Evolutionary conservation across 2,113 vertebrate genomes (phyloP).

Genomic region (Agelaius phoeniceus): DNA sequence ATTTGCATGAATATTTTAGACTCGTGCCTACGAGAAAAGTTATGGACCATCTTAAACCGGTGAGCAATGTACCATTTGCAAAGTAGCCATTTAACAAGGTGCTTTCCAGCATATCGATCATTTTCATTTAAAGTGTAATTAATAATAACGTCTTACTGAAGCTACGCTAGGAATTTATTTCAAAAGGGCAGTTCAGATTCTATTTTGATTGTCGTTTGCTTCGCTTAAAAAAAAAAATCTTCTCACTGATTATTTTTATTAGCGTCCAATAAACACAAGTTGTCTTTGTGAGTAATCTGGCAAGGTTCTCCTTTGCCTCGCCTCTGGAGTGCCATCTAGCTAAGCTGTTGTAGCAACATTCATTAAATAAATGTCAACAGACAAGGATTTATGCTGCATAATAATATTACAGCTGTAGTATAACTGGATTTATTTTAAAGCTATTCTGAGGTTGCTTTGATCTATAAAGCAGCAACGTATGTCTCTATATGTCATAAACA

Average conservation of each 20-base stretch:
- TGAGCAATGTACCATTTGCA: constrained; percentile 34
- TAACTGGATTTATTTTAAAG: constrained; percentile 63
- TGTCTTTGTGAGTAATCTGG: constrained; percentile 4
- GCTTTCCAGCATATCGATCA: constrained; percentile 9
- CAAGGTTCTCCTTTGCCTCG: background rate
- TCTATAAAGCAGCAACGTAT: constrained; percentile 41
- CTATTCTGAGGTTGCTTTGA: constrained; percentile 43
- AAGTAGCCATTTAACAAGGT: constrained; percentile 44
- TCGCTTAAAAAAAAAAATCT: background rate
- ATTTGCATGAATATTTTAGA: constrained; percentile 63
- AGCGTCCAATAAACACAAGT: background rate
- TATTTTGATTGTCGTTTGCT: background rate
- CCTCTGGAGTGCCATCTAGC: constrained; percentile 71
- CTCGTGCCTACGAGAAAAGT: constrained; percentile 1
- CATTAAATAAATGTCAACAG: constrained; percentile 60
- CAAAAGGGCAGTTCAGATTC: background rate
- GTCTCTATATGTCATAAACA: constrained; percentile 11
- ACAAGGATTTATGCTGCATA: constrained; percentile 60
- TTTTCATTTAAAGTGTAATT: constrained; percentile 36
- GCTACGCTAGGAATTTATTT: background rate
- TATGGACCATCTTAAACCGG: background rate
- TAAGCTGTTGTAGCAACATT: constrained; percentile 52
- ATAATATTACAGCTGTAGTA: constrained; percentile 52
- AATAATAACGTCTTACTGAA: background rate
- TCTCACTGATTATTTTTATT: background rate